Percentiles rank a stretch among this genome's conserved stretches.
phyloP scores from a whole-genome alignment of 2,113 vertebrate species.

The Forbesichthys papilliferus region DNA sequence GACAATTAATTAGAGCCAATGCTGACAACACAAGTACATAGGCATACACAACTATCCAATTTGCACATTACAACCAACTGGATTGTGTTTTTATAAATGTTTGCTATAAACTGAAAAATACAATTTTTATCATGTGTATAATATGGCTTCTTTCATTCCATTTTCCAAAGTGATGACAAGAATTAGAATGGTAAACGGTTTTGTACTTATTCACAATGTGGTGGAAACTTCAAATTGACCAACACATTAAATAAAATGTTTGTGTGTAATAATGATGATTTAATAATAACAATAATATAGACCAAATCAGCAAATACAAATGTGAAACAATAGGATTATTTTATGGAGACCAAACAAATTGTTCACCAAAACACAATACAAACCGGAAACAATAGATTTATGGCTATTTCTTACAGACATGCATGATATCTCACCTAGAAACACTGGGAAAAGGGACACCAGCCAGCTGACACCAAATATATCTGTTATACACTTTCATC shows the following conservation, averaged over 20 bases:
- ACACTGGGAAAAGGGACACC: no score
- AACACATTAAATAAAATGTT: conserved; percentile 11
- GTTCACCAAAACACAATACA: no score
- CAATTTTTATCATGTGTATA: background rate
- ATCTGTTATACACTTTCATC: no score
- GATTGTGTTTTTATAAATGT: conserved; percentile 53
- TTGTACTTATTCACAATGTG: conserved; percentile 19
- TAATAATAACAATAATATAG: background rate
- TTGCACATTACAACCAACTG: background rate
- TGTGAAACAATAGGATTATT: background rate
- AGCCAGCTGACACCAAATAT: no score
- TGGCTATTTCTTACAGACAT: no score
- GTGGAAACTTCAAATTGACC: conserved; percentile 4
- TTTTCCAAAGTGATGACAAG: conserved; percentile 9
- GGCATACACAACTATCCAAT: background rate
- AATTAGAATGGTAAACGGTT: conserved; percentile 9
- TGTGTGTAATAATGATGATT: background rate
- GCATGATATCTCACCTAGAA: no score
- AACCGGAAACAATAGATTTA: no score
- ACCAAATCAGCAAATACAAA: no score
- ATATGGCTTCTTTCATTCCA: conserved; percentile 10
- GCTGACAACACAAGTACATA: background rate
- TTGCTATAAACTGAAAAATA: conserved; percentile 30
- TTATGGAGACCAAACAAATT: no score
- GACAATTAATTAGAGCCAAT: background rate